Percentiles rank a stretch among this genome's conserved stretches.
These are phyloP conservation scores for Chamaea fasciata DNA, from an alignment of 2,113 vertebrate genomes.

Conservation along the genomic window DNA sequence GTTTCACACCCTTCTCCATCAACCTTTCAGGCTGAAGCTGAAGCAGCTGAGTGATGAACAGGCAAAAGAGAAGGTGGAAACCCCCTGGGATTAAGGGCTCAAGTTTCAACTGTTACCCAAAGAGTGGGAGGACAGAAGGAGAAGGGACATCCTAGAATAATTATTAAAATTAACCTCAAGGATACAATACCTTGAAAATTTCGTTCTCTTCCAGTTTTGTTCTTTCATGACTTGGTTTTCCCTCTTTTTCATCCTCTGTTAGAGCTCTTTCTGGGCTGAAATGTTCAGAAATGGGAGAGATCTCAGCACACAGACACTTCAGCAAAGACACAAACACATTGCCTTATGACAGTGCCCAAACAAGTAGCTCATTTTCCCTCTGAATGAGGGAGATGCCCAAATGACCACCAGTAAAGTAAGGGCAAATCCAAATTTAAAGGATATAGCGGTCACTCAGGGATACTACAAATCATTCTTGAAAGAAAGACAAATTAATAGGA, in stretches of 20 bases:
- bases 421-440: background rate
- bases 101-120: background rate
- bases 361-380: background rate
- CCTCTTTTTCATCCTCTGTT: background rate
- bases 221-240: background rate
- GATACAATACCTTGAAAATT: background rate
- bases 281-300: background rate
- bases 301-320: background rate
- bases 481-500: background rate
- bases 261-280: constrained; percentile 20
- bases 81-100: background rate
- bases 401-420: background rate
- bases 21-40: background rate
- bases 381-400: background rate
- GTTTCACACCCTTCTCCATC: background rate
- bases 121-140: background rate
- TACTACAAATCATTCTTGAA: background rate
- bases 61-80: background rate
- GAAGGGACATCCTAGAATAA: background rate
- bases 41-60: background rate
- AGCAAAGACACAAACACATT: background rate
- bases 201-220: background rate
- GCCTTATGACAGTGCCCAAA: background rate
- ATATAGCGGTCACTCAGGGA: background rate
- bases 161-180: background rate